Conservation (phyloP, 2,888 invertebrate genomes). For the Pimpla rufipes region DNA sequence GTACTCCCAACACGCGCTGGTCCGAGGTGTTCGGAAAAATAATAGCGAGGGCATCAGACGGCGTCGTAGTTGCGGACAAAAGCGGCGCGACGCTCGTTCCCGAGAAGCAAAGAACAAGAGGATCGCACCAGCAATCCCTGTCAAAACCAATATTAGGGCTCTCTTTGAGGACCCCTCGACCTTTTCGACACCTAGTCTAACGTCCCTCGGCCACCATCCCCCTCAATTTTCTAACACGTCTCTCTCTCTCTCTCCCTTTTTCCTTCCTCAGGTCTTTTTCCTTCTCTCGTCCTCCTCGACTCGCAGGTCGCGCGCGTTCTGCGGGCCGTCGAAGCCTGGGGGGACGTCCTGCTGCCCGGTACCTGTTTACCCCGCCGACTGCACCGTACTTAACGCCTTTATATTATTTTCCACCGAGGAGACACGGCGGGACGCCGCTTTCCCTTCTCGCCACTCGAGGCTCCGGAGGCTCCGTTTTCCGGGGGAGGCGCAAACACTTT, state of each 20-base stretch:
- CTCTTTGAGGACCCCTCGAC: constrained; percentile 73
- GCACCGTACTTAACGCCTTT: constrained; percentile 68
- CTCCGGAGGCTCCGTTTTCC: not conserved
- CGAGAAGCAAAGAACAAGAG: constrained; percentile 65
- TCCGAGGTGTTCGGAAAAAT: too few species aligned
- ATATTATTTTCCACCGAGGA: constrained; percentile 60
- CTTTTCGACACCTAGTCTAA: constrained; percentile 77
- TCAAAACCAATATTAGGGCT: constrained; percentile 81
- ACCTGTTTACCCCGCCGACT: constrained; percentile 61
- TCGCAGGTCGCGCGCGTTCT: not conserved
- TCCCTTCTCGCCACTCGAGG: constrained; percentile 15
- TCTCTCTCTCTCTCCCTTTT: constrained; percentile 5
- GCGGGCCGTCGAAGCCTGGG: not conserved
- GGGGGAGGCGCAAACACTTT: constrained; percentile 11
- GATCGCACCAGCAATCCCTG: constrained; percentile 78
- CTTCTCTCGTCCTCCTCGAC: constrained; percentile 1
- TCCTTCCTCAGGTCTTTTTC: not conserved
- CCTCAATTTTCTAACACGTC: constrained; percentile 20
- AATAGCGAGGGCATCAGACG: too few species aligned
- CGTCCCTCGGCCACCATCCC: constrained; percentile 24
- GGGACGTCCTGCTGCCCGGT: constrained; percentile 39
- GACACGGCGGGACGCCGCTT: constrained; percentile 50
- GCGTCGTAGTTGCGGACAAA: constrained; percentile 54
- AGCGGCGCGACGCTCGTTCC: constrained; percentile 53
- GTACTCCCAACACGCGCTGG: constrained; percentile 19